Base-by-base conservation (phyloP, 2,113 vertebrate genomes). In the Euleptes europaea region DNA sequence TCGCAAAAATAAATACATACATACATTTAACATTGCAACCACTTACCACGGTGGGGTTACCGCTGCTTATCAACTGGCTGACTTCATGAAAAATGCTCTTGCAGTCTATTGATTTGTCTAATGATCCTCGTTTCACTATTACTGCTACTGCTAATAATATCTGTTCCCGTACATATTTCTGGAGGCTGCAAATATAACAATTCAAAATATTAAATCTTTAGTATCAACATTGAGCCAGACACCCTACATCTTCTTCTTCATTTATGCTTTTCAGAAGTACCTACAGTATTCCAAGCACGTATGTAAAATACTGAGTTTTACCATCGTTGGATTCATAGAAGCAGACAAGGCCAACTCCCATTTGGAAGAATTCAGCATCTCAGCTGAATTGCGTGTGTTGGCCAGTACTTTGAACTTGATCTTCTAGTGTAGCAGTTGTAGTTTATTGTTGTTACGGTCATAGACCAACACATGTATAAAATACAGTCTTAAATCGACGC, bases 91-190 rank as follows among this genome's bases (percentile, higher is more conserved):
- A 99, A 95, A 99, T 97, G 96, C 98, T 97, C 94, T 99, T 99
- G 93, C 99, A 99, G 97, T 97, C 98, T 74, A 99, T 98, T 51
- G 98, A 98, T 95, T 99, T 99, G 96, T 99, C 99, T 84, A 99
- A 94, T 54, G 98, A 99, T 92, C 98, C 98, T 86, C 99, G 94
- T 95, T 99, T 99, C 92, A 99, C 98, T 92, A 99, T 98, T 88
- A 99, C 99, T 0, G 99, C 99, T 93, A 99, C 98, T 0, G 99
- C 99, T 94, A 99, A 94, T 3, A 99, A 95, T 95, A 99, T 99
- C 97, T 99, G 99, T 95, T 99, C 99, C 85, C 99, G 97, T 73
- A 99, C 99, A 1, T 99, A 99, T 88, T 99, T 99, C 94, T 99
- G 98, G 88, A 99, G 97, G 93, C 99, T 99, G 95, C 54, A 93